Evolutionary conservation across 2,888 invertebrate species (phyloP), one percentile per base, ranked within the genome.

Genomic region (Brachypalpus laphriformis): DNA sequence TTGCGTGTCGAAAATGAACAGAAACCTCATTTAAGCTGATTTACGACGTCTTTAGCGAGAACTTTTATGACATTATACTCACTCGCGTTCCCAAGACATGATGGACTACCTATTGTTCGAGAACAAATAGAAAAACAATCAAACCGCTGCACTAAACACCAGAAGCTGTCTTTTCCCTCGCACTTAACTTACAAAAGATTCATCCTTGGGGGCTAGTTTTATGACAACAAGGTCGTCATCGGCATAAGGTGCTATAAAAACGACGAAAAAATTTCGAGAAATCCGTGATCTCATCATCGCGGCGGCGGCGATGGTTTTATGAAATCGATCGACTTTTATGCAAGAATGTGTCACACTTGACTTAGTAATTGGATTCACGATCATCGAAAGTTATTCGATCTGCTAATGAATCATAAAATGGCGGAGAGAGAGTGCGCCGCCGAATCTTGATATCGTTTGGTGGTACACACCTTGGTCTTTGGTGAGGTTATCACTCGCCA

Each of bases 1-100:
- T 34, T 18, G 18, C 31, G 47, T 49, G 49, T 65, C 18, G 9
- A 18, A 40, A 16, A 61, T 20, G 14, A 65, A 49, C 20, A 14
- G 0, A 65, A 9, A n/a, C 47, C 70, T 25, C 61, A 40, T 51
- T 72, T 20, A 51, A n/a, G 9, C 51, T 51, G 72, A 61, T 72
- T 72, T 61, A 72, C 61, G 42, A 72, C 14, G 25, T 72, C 61
- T 59, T 47, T 51, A 42, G 59, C 28, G 51, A 51, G 61, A 37
- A n/a, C 3, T 72, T 72, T 72, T 72, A 72, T 49, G 61, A 72
- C 40, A 51, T 25, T 16, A 25, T 20, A 9, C 28, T 16, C 20
- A 20, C n/a, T 11, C 8, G 22, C 34, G n/a, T 8, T 42, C 14
- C 6, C 25, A 7, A 51, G 6, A 6, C 8, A 5, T 1, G 40